Evolutionary conservation across 1,140 invertebrate genomes (phyloP), one percentile per base, ranked within the genome.

Genomic region (Lucilia sericata): DNA sequence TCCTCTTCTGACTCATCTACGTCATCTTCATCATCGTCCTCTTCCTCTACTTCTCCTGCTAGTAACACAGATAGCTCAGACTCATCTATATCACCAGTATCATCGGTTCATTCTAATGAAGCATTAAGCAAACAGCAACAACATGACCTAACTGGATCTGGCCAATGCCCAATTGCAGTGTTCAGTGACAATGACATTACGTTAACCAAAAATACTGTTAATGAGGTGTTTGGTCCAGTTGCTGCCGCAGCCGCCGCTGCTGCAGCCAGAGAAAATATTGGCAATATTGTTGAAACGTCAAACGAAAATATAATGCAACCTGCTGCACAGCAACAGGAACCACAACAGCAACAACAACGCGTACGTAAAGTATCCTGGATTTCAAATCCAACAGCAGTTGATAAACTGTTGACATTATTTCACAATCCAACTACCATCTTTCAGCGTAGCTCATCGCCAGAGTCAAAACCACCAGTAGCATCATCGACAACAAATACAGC

Each of bases 361-460:
- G 91, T 92, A 85, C 89, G 93, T 12, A 94, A 93, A 87, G 92
- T 93, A 47, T 93, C 93, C 0, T 93, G 92, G 92, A 93, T 93
- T n/a, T 87, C 91, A 5, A 89, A 88, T 87, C 92, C 92, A 0
- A 91, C 91, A 34, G 92, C 93, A 85, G 88, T 93, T 47, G 93
- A 93, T 84, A 93, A 93, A 87, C 85, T 94, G 19, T 87, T 93
- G 0, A 93, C 92, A 51, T 85, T 94, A 5, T 94, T 94, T 87
- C 92, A 93, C 83, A 92, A 93, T 86, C 92, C 93, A 8, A 91
- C 90, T 49, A 92, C 89, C 85, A 87, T 93, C 65, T 94, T 94
- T 85, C 92, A 89, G 49, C 88, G 90, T 65, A 89, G 88, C 65
- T 88, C 87, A 30, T 91, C 89, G 9, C 89, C 89, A 10, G 89